These are phyloP conservation scores for Glaucidium brasilianum DNA, from an alignment of 2,113 vertebrate species.

Conservation along the genomic window DNA sequence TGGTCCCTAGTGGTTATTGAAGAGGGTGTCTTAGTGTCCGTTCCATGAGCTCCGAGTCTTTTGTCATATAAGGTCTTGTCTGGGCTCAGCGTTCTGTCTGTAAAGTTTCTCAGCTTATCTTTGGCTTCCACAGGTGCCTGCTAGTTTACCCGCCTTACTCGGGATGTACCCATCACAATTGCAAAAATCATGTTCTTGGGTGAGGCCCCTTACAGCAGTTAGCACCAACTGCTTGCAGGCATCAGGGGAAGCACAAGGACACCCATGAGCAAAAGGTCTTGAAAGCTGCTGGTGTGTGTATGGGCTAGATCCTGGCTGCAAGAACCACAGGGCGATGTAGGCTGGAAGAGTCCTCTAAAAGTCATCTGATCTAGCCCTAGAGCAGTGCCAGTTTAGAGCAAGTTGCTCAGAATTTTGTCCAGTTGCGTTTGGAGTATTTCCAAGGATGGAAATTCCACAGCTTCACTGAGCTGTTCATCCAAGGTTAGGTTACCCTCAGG, in stretches of 20 bases:
- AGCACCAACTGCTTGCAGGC: too few species aligned
- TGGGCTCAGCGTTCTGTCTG: too few species aligned
- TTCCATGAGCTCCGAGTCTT: too few species aligned
- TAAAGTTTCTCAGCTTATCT: too few species aligned
- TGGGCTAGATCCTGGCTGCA: not conserved
- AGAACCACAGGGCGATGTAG: not conserved
- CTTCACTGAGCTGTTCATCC: not conserved
- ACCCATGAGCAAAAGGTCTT: not conserved
- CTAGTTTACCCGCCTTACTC: too few species aligned
- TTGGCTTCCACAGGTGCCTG: too few species aligned
- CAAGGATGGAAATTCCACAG: not conserved
- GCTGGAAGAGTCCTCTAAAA: not conserved
- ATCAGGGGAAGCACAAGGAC: not conserved
- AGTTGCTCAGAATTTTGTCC: not conserved
- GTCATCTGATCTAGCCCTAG: not conserved
- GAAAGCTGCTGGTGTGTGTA: not conserved
- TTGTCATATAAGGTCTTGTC: too few species aligned
- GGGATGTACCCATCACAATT: too few species aligned
- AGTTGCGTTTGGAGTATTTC: not conserved
- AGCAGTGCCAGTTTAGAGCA: not conserved
- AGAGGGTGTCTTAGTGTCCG: too few species aligned
- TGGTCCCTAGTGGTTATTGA: too few species aligned
- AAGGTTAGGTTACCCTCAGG: not conserved
- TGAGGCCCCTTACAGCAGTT: too few species aligned
- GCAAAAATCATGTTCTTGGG: too few species aligned